Base-by-base conservation (phyloP, 2,888 invertebrate genomes). In the Odontomyia ornata region DNA sequence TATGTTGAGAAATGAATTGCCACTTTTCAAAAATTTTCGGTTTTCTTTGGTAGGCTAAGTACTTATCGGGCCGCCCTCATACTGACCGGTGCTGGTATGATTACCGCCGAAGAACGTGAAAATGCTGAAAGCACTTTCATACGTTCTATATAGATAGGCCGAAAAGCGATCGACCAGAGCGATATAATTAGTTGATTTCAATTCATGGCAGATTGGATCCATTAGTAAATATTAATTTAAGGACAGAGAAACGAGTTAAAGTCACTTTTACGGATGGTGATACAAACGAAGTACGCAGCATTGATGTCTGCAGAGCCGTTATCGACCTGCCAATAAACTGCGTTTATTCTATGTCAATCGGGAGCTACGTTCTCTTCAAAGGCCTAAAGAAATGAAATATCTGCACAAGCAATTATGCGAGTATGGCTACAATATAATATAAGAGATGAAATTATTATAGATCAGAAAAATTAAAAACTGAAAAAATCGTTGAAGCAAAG, bases 81-180 rank as follows among this genome's bases (percentile, higher is more conserved):
- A 75, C 88, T 98, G 57, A 98, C 98, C 87, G 97, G 97, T 0
- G 97, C 97, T 77, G 95, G 94, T 21, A 90, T 90, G 15, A 95
- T 98, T 81, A 91, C 92, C 46, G 89, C 89, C 0, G 93, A 94
- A 81, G 98, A 98, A 85, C 89, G 97, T 77, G 96, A 97, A 86
- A 94, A 96, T 83, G 95, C 97, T 15, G 98, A 98, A 85, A 89
- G 97, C 78, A 95, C 96, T 80, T 98, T 97, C 86, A 95, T 98
- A 82, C 90, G 98, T 78, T 93, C 84, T 97, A 95, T 85, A 94
- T 95, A 93, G 94, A 96, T 84, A 93, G 93, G 82, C 93, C 95
- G 0, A 94, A 94, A 86, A 91, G 92, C 77, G 94, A 95, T 82
- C 89, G 93, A 52, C 96, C 96, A 11, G 91, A 92, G 81, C 92